Evolutionary conservation across 2,113 vertebrate species (phyloP).

Genomic region (Corythornis cristatus): DNA sequence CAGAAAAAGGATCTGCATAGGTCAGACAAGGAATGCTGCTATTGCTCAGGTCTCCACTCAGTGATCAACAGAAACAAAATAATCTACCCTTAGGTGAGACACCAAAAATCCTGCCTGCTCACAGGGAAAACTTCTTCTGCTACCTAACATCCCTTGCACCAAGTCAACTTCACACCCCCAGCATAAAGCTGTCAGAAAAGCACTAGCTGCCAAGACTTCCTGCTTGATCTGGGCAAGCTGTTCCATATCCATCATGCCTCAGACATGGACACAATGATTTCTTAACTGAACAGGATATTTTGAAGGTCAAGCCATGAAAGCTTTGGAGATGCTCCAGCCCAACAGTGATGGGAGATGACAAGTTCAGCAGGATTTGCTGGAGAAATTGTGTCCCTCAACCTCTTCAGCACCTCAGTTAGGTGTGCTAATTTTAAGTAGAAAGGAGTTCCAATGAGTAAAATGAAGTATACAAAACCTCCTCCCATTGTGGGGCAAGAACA

Average conservation of each 20-base stretch:
- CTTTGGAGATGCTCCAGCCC: not conserved
- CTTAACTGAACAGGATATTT: not conserved
- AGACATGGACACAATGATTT: not conserved
- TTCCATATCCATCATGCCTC: not conserved
- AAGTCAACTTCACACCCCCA: not conserved
- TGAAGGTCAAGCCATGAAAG: not conserved
- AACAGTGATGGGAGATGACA: not conserved
- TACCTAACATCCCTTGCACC: not conserved
- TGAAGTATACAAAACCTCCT: not conserved
- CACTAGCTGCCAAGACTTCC: not conserved
- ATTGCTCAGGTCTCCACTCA: not conserved
- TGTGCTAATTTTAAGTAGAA: not conserved
- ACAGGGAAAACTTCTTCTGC: not conserved
- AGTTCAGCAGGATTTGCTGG: not conserved
- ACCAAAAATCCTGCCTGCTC: not conserved
- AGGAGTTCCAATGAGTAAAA: not conserved
- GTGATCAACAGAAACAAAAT: not conserved
- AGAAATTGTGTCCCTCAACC: not conserved
- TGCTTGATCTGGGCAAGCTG: not conserved
- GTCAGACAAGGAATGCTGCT: not conserved
- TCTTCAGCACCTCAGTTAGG: not conserved
- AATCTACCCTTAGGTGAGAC: not conserved
- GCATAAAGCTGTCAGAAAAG: not conserved
- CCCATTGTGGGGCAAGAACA: not conserved
- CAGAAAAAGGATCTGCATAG: not conserved